A percentile compares a stretch with the other conserved stretches of the same genome.
Evolutionary conservation across 2,113 vertebrate genomes (phyloP).

Genomic region (Atrichornis clamosus): DNA sequence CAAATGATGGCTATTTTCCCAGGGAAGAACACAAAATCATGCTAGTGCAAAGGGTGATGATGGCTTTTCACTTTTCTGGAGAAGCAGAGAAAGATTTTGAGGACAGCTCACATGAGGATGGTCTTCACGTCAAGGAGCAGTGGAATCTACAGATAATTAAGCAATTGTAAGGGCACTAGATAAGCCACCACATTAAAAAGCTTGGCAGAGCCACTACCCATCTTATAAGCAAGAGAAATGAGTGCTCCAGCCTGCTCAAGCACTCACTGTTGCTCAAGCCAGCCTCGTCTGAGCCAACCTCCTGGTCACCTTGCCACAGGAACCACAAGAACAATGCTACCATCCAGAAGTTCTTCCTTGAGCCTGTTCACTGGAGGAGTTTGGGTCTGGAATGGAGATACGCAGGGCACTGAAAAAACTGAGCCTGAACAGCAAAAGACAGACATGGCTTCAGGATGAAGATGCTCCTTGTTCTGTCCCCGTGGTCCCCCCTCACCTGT

Average conservation of each 20-base stretch:
- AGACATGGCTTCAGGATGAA: neutral
- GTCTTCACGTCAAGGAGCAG: neutral
- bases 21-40: neutral
- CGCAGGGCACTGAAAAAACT: neutral
- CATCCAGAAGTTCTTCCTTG: neutral
- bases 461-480: neutral
- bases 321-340: neutral
- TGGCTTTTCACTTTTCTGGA: neutral
- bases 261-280: neutral
- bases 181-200: neutral
- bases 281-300: neutral
- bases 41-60: neutral
- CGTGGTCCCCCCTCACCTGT: neutral
- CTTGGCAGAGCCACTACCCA: neutral
- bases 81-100: neutral
- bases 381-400: neutral
- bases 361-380: neutral
- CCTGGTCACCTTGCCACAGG: neutral
- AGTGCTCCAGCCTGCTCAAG: neutral
- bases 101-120: neutral
- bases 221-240: neutral
- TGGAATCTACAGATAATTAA: neutral
- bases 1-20: neutral
- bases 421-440: neutral
- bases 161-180: neutral